These are phyloP conservation scores for Sycophaga agraensis DNA, from an alignment of 1,140 invertebrate species.

Conservation along the genomic window DNA sequence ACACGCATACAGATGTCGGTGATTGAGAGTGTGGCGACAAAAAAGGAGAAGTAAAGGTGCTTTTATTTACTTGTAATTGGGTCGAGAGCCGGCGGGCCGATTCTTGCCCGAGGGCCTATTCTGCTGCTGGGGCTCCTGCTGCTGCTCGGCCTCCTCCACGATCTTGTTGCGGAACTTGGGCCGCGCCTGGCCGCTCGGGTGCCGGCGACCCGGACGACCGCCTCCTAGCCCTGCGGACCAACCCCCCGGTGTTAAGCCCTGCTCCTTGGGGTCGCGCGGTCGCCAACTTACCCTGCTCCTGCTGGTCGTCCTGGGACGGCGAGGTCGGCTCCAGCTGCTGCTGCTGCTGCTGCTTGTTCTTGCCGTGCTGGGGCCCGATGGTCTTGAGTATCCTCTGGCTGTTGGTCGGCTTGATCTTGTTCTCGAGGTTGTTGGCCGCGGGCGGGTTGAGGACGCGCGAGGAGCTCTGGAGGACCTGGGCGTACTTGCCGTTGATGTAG, in stretches of 20 bases:
- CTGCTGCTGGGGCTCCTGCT: slow-evolving; percentile 36
- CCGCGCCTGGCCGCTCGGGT: slow-evolving; percentile 34
- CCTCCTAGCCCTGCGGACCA: slow-evolving; percentile 26
- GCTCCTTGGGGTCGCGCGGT: background rate
- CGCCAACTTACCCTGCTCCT: background rate
- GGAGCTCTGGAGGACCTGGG: slow-evolving; percentile 76
- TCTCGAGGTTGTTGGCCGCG: slow-evolving; percentile 29
- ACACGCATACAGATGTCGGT: no score
- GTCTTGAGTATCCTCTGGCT: slow-evolving; percentile 73
- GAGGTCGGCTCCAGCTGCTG: slow-evolving; percentile 66
- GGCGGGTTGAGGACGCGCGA: slow-evolving; percentile 59
- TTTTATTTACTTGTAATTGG: slow-evolving; percentile 50
- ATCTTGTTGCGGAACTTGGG: slow-evolving; percentile 54
- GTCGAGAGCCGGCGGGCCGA: slow-evolving; percentile 36
- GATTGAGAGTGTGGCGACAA: no score
- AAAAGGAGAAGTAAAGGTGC: no score
- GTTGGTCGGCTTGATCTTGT: slow-evolving; percentile 66
- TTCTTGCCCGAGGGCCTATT: slow-evolving; percentile 39
- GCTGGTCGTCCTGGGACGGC: slow-evolving; percentile 45
- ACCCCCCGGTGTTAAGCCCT: background rate
- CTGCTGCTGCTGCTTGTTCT: slow-evolving; percentile 58
- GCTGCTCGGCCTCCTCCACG: slow-evolving; percentile 48
- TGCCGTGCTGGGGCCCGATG: slow-evolving; percentile 63
- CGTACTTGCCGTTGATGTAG: slow-evolving; percentile 84
- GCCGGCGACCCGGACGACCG: slow-evolving; percentile 41